phyloP scores from a whole-genome alignment of 2,888 invertebrate species.

The Tholera decimalis region DNA sequence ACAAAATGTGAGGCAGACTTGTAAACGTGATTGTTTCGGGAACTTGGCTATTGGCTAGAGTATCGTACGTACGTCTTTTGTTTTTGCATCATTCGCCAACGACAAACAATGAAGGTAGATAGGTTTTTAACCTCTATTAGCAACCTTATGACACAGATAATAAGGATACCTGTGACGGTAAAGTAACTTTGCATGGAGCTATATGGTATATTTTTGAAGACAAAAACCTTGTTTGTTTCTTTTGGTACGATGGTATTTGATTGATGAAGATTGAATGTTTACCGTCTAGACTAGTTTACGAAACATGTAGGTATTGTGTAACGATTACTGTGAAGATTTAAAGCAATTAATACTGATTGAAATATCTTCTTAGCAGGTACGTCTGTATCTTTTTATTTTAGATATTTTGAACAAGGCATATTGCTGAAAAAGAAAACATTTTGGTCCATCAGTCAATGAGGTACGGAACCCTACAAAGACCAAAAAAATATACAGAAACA shows the following conservation, averaged over 20 bases:
- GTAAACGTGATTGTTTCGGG: slow-evolving; percentile 24
- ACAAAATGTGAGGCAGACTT: slow-evolving; percentile 15
- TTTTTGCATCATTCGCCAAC: slow-evolving; percentile 23
- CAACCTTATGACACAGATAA: background rate
- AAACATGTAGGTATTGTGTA: slow-evolving; percentile 1
- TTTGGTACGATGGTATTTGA: background rate
- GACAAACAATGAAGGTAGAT: slow-evolving; percentile 17
- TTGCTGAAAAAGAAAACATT: no score
- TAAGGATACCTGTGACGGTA: background rate
- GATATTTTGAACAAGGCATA: no score
- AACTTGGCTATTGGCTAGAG: slow-evolving; percentile 1
- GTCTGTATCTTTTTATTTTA: no score
- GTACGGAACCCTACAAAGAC: no score
- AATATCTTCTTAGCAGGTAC: no score
- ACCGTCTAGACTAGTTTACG: slow-evolving; percentile 1
- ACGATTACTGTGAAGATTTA: background rate
- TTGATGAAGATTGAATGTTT: slow-evolving; percentile 15
- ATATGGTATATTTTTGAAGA: slow-evolving; percentile 17
- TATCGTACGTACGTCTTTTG: slow-evolving; percentile 30
- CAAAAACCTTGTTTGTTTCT: background rate
- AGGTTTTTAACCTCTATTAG: background rate
- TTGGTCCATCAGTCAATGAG: no score
- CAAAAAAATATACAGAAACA: no score
- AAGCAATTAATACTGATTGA: no score
- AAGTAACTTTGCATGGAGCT: no score